Evolutionary conservation across 1,140 invertebrate species (phyloP), one percentile per base, ranked within the genome.

Genomic region (Hypsibius dujardini): DNA sequence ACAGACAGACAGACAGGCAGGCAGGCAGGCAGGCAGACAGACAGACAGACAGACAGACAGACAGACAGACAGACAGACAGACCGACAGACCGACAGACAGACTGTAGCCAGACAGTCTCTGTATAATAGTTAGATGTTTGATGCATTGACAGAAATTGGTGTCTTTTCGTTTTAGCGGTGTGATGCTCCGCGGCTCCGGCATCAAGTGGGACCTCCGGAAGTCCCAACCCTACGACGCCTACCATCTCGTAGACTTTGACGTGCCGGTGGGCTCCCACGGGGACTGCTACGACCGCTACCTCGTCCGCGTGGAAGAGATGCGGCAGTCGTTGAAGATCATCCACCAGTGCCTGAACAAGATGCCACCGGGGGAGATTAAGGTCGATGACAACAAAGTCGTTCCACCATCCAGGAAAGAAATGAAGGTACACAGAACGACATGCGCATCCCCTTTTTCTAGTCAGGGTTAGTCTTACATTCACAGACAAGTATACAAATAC

Each of bases 181-280:
- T 95, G 1, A 95, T 97, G 92, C 79, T 97, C 2, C 83, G 93
- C 60, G 92, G 92, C 1, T 95, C 92, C 3, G 95, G 95, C 47
- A 95, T 97, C 75, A 95, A 96, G 80, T 98, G 95, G 95, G 95
- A 98, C 80, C 80, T 98, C 14, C 84, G 95, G 70, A 97, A 98
- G 81, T 80, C 87, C 12, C 88, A 94, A 78, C 95, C 95, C 1
- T 98, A 98, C 78, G 95, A 98, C 81, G 92, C 89, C 3, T 98
- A 98, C 78, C 82, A 92, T 77, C 79, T 88, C 47, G 84, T 97
- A 1, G 92, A 98, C 28, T 98, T 98, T 81, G 95, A 98, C 80
- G 85, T 98, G 2, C 95, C 95, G 1, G 88, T 98, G 77, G 95
- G 95, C 2, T 86, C 83, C 3, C 88, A 93, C 73, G 95, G 95